These are phyloP conservation scores for Equus przewalskii DNA, from an alignment of 2,113 vertebrate species.

Conservation along the genomic window DNA sequence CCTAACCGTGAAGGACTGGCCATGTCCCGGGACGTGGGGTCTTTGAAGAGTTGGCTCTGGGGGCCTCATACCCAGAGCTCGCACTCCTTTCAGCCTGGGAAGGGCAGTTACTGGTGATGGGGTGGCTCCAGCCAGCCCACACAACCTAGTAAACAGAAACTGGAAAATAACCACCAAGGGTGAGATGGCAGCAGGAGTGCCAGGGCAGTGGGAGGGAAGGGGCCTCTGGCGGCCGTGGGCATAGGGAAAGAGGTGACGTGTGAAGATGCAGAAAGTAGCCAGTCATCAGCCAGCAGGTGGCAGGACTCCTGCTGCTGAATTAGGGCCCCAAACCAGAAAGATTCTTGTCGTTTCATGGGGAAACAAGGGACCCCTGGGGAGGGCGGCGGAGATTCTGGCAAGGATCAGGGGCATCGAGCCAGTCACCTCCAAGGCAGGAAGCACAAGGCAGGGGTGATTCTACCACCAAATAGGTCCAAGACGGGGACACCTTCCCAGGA, in stretches of 20 bases:
- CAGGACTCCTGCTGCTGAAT: too few species aligned
- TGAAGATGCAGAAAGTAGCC: neutral
- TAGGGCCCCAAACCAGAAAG: neutral
- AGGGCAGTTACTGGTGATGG: fast-evolving
- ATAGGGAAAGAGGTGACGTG: fast-evolving
- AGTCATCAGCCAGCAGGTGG: neutral
- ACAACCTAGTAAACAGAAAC: neutral
- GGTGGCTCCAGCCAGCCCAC: neutral
- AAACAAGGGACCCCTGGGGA: neutral
- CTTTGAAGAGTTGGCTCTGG: neutral
- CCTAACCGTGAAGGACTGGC: neutral
- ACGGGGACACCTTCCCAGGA: neutral
- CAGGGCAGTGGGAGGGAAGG: neutral
- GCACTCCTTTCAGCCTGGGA: neutral
- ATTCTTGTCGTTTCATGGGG: neutral
- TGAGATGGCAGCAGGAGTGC: fast-evolving
- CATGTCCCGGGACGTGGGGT: neutral
- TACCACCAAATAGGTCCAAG: neutral
- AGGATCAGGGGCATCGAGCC: fast-evolving
- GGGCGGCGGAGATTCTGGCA: neutral
- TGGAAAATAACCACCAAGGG: fast-evolving
- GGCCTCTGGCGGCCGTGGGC: neutral
- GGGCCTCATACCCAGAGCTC: too few species aligned
- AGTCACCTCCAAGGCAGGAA: fast-evolving
- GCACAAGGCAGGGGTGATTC: neutral